A percentile compares a stretch with the other conserved stretches of the same genome.
Conservation (phyloP, 92 coral and sea anemone genomes). For the Palythoa grandis region DNA sequence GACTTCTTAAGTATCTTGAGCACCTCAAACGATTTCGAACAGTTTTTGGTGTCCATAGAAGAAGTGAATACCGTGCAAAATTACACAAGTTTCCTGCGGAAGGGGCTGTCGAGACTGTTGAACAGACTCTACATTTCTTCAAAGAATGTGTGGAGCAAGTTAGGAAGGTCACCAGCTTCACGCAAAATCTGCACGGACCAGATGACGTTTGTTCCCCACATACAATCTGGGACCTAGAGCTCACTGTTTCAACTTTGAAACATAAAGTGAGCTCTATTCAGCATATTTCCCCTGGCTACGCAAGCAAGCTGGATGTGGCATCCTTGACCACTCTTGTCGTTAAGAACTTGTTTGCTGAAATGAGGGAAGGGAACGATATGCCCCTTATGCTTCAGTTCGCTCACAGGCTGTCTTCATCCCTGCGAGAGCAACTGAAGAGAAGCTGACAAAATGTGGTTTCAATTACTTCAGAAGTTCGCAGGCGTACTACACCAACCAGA, state of each 20-base stretch:
- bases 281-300: conserved; percentile 41
- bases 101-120: neutral
- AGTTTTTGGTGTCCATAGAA: conserved; percentile 5
- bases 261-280: conserved; percentile 14
- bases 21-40: conserved; percentile 22
- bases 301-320: conserved; percentile 36
- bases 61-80: conserved; percentile 25
- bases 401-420: conserved; percentile 47
- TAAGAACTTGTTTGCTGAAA: conserved; percentile 39
- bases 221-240: conserved; percentile 42
- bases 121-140: neutral
- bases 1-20: conserved; percentile 23
- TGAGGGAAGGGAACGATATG: conserved; percentile 43
- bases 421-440: conserved; percentile 45
- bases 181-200: conserved; percentile 46
- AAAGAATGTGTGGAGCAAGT: conserved; percentile 5
- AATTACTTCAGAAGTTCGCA: conserved; percentile 40
- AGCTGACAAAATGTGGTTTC: conserved; percentile 38
- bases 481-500: conserved; percentile 44
- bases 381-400: conserved; percentile 33
- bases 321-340: conserved; percentile 46
- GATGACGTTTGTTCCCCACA: conserved; percentile 51
- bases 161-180: conserved; percentile 28
- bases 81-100: conserved; percentile 13
- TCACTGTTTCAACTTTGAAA: conserved; percentile 27